A percentile compares a stretch with the other conserved stretches of the same genome.
Conservation (phyloP, 2,113 vertebrate species). For the Prunella fulvescens region DNA sequence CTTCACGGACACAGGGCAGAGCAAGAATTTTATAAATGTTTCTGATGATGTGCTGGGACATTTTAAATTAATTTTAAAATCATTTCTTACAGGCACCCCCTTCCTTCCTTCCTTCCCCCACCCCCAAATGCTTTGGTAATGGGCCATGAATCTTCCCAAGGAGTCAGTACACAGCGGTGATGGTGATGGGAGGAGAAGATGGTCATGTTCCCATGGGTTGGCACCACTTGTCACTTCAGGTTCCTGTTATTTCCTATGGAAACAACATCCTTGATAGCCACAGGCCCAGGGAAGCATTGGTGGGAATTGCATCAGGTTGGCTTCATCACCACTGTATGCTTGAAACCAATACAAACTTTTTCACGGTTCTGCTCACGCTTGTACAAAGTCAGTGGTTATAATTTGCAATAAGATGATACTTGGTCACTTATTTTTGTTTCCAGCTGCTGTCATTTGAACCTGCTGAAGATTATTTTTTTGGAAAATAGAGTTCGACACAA, state of each 20-base stretch:
- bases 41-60: slow-evolving; percentile 40
- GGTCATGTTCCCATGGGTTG: background rate
- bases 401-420: slow-evolving; percentile 49
- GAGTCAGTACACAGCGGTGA: slow-evolving; percentile 19
- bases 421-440: slow-evolving; percentile 57
- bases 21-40: slow-evolving; percentile 33
- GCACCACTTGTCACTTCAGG: slow-evolving; percentile 53
- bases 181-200: background rate
- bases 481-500: slow-evolving; percentile 56
- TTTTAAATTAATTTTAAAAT: slow-evolving; percentile 40
- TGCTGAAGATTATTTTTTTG: slow-evolving; percentile 74
- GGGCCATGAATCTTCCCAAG: background rate
- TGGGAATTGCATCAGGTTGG: background rate
- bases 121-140: background rate
- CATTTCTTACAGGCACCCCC: background rate
- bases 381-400: slow-evolving; percentile 51
- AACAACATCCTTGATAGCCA: slow-evolving; percentile 42
- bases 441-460: slow-evolving; percentile 64
- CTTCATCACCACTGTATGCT: slow-evolving; percentile 47
- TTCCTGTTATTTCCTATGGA: slow-evolving; percentile 80
- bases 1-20: background rate
- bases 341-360: slow-evolving; percentile 63
- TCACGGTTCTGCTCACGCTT: slow-evolving; percentile 40
- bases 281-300: slow-evolving; percentile 12
- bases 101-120: background rate